Conservation (phyloP, 2,797 vertebrate species). For the Buphagus erythrorhynchus region DNA sequence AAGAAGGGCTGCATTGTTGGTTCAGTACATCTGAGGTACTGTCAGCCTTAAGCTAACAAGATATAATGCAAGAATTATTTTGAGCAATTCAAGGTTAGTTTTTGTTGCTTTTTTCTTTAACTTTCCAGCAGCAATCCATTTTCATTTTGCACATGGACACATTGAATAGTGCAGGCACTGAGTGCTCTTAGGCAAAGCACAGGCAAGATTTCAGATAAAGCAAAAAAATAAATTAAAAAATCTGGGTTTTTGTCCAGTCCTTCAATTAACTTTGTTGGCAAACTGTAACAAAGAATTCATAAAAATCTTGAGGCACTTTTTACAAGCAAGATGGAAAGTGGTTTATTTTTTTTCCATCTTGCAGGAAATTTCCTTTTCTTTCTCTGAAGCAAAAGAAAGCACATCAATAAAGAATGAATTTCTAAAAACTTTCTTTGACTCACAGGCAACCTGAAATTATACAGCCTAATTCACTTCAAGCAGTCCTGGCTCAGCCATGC, state of each 20-base stretch:
- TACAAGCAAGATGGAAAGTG: conserved; percentile 7
- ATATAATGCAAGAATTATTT: neutral
- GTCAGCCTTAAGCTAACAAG: neutral
- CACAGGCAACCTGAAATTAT: conserved; percentile 51
- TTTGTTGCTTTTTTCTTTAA: neutral
- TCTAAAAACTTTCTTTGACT: conserved; percentile 21
- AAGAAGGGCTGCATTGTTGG: neutral
- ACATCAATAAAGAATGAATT: conserved; percentile 2
- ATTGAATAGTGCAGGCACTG: neutral
- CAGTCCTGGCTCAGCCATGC: neutral
- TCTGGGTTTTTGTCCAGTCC: neutral
- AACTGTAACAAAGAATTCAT: neutral
- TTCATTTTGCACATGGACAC: conserved; percentile 1
- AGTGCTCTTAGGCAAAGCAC: conserved; percentile 43
- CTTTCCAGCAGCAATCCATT: conserved; percentile 3
- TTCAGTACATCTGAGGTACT: neutral
- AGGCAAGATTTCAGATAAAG: neutral
- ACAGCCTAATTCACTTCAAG: conserved; percentile 56
- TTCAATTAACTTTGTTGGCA: conserved; percentile 40
- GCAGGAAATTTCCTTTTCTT: neutral
- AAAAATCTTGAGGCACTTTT: conserved; percentile 24
- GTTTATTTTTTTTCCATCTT: neutral
- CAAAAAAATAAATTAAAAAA: neutral
- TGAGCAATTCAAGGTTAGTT: neutral
- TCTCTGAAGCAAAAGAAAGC: conserved; percentile 36